phyloP scores from a whole-genome alignment of 2,888 invertebrate genomes.

The Microplitis deprimator region DNA sequence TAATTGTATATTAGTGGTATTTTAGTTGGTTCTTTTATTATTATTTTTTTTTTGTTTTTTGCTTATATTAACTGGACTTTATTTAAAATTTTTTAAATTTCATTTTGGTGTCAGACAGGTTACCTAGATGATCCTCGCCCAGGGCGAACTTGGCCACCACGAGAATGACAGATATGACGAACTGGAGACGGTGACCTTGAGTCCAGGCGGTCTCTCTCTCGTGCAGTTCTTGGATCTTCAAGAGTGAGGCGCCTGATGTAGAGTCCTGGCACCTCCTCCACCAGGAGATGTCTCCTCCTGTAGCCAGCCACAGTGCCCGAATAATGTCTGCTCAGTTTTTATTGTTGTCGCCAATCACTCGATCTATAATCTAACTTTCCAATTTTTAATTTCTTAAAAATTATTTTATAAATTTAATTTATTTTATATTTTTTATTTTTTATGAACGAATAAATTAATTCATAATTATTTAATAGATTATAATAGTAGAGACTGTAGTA shows the following conservation, averaged over 20 bases:
- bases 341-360: neutral
- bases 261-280: constrained; percentile 68
- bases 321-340: constrained; percentile 16
- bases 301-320: constrained; percentile 65
- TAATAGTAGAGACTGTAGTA: neutral
- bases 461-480: neutral
- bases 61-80: constrained; percentile 12
- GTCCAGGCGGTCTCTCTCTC: constrained; percentile 58
- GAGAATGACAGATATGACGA: constrained; percentile 67
- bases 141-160: constrained; percentile 60
- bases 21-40: constrained; percentile 24
- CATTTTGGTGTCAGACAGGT: constrained; percentile 30
- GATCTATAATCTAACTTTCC: neutral
- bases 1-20: constrained; percentile 47
- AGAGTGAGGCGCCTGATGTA: constrained; percentile 68
- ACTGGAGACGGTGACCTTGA: constrained; percentile 62
- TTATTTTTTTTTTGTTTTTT: constrained; percentile 2
- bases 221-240: constrained; percentile 65
- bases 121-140: constrained; percentile 60
- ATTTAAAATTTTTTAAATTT: constrained; percentile 26
- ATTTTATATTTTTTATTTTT: neutral
- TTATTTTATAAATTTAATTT: neutral
- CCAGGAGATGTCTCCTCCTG: constrained; percentile 65
- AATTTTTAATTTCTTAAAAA: neutral
- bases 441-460: constrained; percentile 2